phyloP scores from a whole-genome alignment of 2,113 vertebrate species.

The Turnix velox region DNA sequence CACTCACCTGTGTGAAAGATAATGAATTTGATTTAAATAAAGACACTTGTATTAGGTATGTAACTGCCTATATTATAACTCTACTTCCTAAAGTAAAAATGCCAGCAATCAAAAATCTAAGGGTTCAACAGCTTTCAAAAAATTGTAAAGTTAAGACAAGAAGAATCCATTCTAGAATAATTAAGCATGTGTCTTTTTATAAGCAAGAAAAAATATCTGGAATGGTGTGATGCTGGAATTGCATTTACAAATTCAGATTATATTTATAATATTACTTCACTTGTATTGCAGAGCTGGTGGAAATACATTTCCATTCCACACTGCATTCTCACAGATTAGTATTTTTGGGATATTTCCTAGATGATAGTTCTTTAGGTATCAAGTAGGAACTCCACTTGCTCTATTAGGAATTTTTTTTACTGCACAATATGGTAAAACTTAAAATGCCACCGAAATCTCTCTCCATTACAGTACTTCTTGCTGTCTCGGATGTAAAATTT shows the following conservation, averaged over 20 bases:
- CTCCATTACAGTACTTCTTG: neutral
- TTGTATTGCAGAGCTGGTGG: neutral
- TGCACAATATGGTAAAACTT: neutral
- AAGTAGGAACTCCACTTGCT: neutral
- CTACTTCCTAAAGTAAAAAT: neutral
- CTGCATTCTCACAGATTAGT: neutral
- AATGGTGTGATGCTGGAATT: neutral
- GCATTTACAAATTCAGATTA: neutral
- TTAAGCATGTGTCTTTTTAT: neutral
- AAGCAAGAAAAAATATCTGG: neutral
- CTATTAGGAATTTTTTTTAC: neutral
- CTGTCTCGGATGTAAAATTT: neutral
- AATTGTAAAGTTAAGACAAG: neutral
- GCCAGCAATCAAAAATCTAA: neutral
- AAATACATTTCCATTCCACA: neutral
- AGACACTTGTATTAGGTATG: neutral
- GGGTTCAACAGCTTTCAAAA: neutral
- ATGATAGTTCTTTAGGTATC: neutral
- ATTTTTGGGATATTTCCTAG: neutral
- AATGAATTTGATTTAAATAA: neutral
- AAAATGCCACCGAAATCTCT: neutral
- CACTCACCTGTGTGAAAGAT: neutral
- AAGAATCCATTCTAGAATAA: neutral
- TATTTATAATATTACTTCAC: neutral
- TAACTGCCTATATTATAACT: neutral